Evolutionary conservation across 1,140 invertebrate genomes (phyloP), one percentile per base, ranked within the genome.

Genomic region (Dendrolimus punctatus): DNA sequence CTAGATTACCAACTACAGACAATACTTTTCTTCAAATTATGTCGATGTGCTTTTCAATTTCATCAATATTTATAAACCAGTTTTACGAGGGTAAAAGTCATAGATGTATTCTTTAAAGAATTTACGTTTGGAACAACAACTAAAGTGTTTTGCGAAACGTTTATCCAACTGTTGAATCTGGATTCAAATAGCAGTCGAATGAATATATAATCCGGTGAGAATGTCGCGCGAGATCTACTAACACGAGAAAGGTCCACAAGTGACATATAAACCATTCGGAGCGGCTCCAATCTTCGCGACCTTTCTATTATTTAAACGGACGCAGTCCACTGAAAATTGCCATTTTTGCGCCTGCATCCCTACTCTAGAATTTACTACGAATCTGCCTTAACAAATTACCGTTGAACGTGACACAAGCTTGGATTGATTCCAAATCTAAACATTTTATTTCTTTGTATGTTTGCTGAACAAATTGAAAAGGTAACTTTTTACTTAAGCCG

Each of bases 181-280:
- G 65, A 66, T 64, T 66, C 47, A 62, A 67, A 55, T 49, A 68
- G 66, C 62, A 64, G 53, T 78, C 46, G 57, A 80, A 82, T 82
- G 78, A 81, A 85, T 85, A 79, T 70, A 70, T 77, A 81, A 85
- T 81, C 67, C 53, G 62, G 52, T 52, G 58, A 66, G 62, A 70
- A 69, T 63, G 76, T 73, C 72, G 69, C 70, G 58, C 60, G 71
- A 74, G 70, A 71, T 72, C 59, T 67, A 63, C 69, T 71, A 73
- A 71, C 71, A 69, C 64, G 65, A 58, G 66, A 75, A 80, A 80
- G 78, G 77, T 82, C 72, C 82, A 80, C 78, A 62, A 74, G 79
- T 75, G 76, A 81, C 74, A 69, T 80, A 84, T 85, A 84, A 85
- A 84, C 79, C 78, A 85, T 82, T 79, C 80, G 60, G 64, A 73